Evolutionary conservation across 92 coral and sea anemone genomes (phyloP).

Genomic region (Diadumene lineata): DNA sequence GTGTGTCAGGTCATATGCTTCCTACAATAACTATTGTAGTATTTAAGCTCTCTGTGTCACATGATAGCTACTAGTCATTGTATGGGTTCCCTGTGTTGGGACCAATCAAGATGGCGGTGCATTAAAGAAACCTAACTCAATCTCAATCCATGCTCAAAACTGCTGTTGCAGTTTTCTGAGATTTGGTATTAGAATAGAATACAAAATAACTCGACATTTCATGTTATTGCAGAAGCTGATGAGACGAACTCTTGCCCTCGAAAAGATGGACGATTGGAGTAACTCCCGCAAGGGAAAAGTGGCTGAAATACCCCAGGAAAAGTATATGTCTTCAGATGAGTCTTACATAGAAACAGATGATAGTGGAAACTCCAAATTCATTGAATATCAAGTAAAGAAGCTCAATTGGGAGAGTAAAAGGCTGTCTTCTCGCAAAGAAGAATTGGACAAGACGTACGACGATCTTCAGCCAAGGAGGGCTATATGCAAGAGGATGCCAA

Average conservation of each 20-base stretch:
- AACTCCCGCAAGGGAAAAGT: neutral
- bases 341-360: slow-evolving; percentile 12
- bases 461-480: neutral
- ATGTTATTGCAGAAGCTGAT: slow-evolving; percentile 14
- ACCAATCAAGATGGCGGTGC: too few relatives aligned
- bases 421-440: slow-evolving; percentile 2
- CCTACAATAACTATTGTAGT: too few relatives aligned
- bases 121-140: too few relatives aligned
- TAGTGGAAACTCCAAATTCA: neutral
- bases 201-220: too few relatives aligned
- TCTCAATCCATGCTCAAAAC: too few relatives aligned
- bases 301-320: slow-evolving; percentile 23
- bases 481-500: neutral
- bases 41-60: too few relatives aligned
- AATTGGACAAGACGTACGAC: slow-evolving; percentile 8
- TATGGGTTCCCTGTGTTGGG: too few relatives aligned
- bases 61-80: too few relatives aligned
- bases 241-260: slow-evolving; percentile 15
- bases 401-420: slow-evolving; percentile 19
- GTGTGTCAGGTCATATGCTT: too few relatives aligned
- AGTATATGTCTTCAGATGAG: slow-evolving; percentile 36
- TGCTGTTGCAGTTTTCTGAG: too few relatives aligned
- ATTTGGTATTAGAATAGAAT: too few relatives aligned
- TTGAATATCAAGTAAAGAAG: neutral
- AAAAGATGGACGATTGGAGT: slow-evolving; percentile 2